phyloP scores from a whole-genome alignment of 2,113 vertebrate genomes.

The Oncorhynchus masou region DNA sequence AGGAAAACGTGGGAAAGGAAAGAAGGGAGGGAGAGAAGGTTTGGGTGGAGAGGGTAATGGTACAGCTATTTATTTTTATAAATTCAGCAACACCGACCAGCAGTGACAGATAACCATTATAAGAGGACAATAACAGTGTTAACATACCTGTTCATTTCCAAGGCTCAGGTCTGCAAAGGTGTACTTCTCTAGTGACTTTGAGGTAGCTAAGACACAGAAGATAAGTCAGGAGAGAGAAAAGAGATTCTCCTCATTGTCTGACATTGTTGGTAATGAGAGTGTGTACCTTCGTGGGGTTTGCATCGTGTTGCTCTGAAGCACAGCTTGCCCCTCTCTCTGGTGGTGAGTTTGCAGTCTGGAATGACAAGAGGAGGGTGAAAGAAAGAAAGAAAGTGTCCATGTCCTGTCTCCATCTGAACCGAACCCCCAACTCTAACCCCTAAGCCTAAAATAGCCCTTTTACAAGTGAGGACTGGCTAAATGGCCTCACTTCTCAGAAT shows the following conservation, averaged over 20 bases:
- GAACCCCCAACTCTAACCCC: too few relatives aligned
- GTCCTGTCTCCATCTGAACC: not conserved
- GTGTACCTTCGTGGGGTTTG: slow-evolving; percentile 79
- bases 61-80: too few relatives aligned
- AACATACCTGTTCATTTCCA: slow-evolving; percentile 88
- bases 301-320: slow-evolving; percentile 89
- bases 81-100: too few relatives aligned
- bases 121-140: too few relatives aligned
- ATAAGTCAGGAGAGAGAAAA: not conserved
- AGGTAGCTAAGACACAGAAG: slow-evolving; percentile 60
- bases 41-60: not conserved
- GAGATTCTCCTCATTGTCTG: too few relatives aligned
- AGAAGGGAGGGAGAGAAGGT: not conserved
- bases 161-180: slow-evolving; percentile 93
- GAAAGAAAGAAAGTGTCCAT: not conserved
- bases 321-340: slow-evolving; percentile 89
- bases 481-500: too few relatives aligned
- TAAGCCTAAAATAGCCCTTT: too few relatives aligned
- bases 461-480: too few relatives aligned
- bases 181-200: slow-evolving; percentile 71
- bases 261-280: too few relatives aligned
- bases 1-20: not conserved
- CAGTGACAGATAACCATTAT: not conserved
- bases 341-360: slow-evolving; percentile 87
- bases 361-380: slow-evolving; percentile 13